phyloP scores from a whole-genome alignment of 2,888 invertebrate species.

The Melanchra persicariae region DNA sequence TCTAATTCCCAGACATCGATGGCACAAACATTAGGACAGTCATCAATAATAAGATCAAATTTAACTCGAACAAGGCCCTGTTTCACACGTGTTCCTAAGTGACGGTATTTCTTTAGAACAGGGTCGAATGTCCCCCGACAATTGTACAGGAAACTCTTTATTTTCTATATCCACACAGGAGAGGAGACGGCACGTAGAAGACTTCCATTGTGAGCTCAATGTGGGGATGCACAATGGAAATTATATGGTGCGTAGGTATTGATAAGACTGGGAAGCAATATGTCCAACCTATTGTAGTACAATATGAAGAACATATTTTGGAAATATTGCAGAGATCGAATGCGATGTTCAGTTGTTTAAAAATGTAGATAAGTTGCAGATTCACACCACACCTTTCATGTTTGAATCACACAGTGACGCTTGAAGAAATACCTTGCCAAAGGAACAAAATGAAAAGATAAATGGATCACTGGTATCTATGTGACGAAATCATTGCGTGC shows the following conservation, averaged over 20 bases:
- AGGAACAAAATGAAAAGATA: too few relatives aligned
- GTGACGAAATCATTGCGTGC: not conserved
- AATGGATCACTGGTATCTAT: not conserved
- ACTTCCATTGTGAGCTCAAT: slow-evolving; percentile 60
- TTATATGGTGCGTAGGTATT: slow-evolving; percentile 54
- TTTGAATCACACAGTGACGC: not conserved
- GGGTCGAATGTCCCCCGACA: slow-evolving; percentile 78
- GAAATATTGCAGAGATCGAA: not conserved
- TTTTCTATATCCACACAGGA: slow-evolving; percentile 80
- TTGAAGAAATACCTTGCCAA: not conserved
- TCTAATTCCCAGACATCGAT: slow-evolving; percentile 5
- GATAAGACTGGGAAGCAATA: slow-evolving; percentile 22
- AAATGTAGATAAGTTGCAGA: not conserved
- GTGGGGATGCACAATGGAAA: slow-evolving; percentile 59
- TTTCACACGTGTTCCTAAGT: slow-evolving; percentile 82
- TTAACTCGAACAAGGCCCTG: slow-evolving; percentile 73
- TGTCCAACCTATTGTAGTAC: not conserved
- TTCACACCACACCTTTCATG: not conserved
- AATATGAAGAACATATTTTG: not conserved
- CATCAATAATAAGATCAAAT: slow-evolving; percentile 59
- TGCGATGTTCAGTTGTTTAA: not conserved
- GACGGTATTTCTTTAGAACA: slow-evolving; percentile 79
- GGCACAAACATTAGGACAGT: slow-evolving; percentile 32
- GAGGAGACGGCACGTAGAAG: slow-evolving; percentile 80
- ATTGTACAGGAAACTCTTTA: slow-evolving; percentile 88